Percentiles rank a stretch among this genome's conserved stretches.
Conservation (phyloP, 2,113 vertebrate species). For the Forbesichthys papilliferus region DNA sequence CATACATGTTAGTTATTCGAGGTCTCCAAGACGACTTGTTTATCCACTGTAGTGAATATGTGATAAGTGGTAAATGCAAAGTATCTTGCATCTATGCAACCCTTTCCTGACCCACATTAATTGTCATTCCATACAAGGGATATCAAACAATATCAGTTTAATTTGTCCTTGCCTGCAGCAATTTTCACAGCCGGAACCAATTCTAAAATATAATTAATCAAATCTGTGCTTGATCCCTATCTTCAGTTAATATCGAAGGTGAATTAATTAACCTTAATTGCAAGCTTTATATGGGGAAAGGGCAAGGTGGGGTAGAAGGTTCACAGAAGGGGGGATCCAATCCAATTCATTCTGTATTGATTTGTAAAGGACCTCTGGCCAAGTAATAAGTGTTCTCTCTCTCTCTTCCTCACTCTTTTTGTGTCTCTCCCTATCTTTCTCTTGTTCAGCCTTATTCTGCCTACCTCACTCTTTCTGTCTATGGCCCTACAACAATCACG, state of each 20-base stretch:
- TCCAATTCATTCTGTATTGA: constrained; percentile 52
- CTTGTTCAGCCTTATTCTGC: not conserved
- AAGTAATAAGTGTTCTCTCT: constrained; percentile 35
- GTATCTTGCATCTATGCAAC: constrained; percentile 23
- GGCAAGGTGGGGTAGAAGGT: constrained; percentile 21
- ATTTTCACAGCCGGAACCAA: constrained; percentile 22
- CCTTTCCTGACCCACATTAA: constrained; percentile 28
- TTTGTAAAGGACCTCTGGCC: constrained; percentile 48
- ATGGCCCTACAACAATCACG: constrained; percentile 50
- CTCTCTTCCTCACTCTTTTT: not conserved
- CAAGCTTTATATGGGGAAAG: constrained; percentile 45
- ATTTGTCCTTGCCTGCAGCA: constrained; percentile 38
- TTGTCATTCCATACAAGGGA: constrained; percentile 23
- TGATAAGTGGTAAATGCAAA: constrained; percentile 6
- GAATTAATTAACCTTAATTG: constrained; percentile 62
- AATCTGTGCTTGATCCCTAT: constrained; percentile 41
- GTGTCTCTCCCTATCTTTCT: not conserved
- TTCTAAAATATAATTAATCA: constrained; percentile 39
- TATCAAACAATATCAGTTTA: constrained; percentile 39
- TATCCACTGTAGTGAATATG: constrained; percentile 10
- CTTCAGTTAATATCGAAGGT: constrained; percentile 51
- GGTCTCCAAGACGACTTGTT: not conserved
- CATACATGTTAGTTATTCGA: not conserved
- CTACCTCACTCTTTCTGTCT: not conserved
- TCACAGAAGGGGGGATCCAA: constrained; percentile 36